Conservation (phyloP, 2,797 vertebrate species). For the Falco concolor region DNA sequence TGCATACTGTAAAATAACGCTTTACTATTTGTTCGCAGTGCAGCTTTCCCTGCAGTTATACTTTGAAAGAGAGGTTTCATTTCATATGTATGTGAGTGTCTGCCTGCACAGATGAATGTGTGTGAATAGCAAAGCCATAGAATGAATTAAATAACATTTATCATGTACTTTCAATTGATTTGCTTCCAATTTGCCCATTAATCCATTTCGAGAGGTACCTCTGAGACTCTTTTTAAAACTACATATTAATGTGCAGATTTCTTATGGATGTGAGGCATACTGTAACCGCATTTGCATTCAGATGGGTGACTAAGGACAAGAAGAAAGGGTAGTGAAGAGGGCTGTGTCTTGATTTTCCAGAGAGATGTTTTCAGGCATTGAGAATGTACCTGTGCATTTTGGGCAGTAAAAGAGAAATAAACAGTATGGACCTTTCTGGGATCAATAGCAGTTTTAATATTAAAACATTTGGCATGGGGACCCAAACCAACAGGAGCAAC, state of each 20-base stretch:
- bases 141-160: constrained; percentile 11
- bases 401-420: not conserved
- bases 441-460: not conserved
- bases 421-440: not conserved
- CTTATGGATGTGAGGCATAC: not conserved
- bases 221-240: not conserved
- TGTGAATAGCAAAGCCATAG: not conserved
- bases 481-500: not conserved
- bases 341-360: not conserved
- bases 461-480: not conserved
- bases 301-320: not conserved
- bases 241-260: not conserved
- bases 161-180: not conserved
- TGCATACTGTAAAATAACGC: not conserved
- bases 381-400: not conserved
- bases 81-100: not conserved
- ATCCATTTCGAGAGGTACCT: not conserved
- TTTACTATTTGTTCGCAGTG: not conserved
- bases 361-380: not conserved
- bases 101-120: not conserved
- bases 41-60: not conserved
- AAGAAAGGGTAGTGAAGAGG: not conserved
- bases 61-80: not conserved
- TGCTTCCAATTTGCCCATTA: constrained; percentile 2
- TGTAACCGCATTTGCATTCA: not conserved